Evolutionary conservation across 2,888 invertebrate genomes (phyloP).

Genomic region (Trissoscelio sp.): DNA sequence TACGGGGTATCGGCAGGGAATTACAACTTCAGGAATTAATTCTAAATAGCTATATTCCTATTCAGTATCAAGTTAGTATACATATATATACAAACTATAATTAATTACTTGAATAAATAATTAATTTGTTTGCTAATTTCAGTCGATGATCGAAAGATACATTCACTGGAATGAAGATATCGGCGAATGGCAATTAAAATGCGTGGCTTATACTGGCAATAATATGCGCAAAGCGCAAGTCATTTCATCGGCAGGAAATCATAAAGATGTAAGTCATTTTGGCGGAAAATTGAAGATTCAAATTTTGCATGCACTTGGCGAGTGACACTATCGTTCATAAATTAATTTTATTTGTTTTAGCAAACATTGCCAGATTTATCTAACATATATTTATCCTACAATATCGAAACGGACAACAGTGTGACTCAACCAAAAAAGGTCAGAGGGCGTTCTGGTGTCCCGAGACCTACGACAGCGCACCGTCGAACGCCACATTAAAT

Average conservation of each 20-base stretch:
- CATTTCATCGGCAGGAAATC: slow-evolving; percentile 75
- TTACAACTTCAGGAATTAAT: slow-evolving; percentile 95
- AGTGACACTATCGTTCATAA: no score
- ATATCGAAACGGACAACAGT: slow-evolving; percentile 83
- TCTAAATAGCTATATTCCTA: slow-evolving; percentile 96
- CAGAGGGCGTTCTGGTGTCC: slow-evolving; percentile 85
- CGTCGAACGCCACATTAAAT: slow-evolving; percentile 79
- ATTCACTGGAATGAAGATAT: slow-evolving; percentile 99
- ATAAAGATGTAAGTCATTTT: slow-evolving; percentile 77
- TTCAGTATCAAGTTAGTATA: slow-evolving; percentile 91
- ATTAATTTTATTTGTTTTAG: slow-evolving; percentile 78
- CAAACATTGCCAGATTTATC: slow-evolving; percentile 87
- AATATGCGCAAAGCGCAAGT: slow-evolving; percentile 93
- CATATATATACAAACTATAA: no score
- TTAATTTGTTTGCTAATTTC: slow-evolving; percentile 48
- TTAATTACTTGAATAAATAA: slow-evolving; percentile 3
- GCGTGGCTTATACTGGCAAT: slow-evolving; percentile 99
- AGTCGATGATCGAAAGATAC: slow-evolving; percentile 95
- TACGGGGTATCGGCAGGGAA: slow-evolving; percentile 94
- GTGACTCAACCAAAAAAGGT: slow-evolving; percentile 85
- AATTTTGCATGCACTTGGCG: no score
- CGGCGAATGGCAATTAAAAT: slow-evolving; percentile 98
- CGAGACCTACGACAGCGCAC: slow-evolving; percentile 84
- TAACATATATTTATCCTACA: slow-evolving; percentile 88
- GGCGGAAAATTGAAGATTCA: no score